Evolutionary conservation across 1,140 invertebrate genomes (phyloP), one percentile per base, ranked within the genome.

Genomic region (Brachionus rubens): DNA sequence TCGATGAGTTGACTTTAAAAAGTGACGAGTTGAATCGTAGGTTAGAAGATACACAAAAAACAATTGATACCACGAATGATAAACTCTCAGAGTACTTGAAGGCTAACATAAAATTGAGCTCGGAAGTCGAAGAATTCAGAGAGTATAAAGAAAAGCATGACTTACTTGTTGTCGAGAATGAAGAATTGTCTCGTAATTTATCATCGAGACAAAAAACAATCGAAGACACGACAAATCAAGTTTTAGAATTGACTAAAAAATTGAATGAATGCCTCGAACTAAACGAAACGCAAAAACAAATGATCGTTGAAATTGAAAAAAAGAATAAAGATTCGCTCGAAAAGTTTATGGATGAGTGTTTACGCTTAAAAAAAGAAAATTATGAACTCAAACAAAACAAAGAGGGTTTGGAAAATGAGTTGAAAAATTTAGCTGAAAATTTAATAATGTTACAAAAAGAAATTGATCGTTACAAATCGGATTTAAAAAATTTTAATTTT

Each of bases 401-500:
- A 16, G 54, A 59, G 21, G 19, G 26, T 16, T 16, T 59, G 30
- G 54, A 59, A 28, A 16, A 1, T 7, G 59, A 65, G 30, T 24
- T 43, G 7, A 65, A 43, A 43, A 65, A 24, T 9, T 24, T 43
- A n/a, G 24, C 36, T 36, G 59, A 65, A 14, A 46, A 19, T 24
- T 19, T 65, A 12, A 65, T 43, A 9, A 26, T 24, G 19, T 26
- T 43, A 4, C 33, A 65, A 65, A 65, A 65, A 36, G 59, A 65
- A 3, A 21, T 65, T 0, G 59, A 65, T 9, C 16, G 59, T 2
- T 43, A 65, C 16, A 65, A 65, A 41, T 65, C 40, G 1, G 59
- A 65, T 26, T 26, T 65, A n/a, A 65, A 65, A 43, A 65, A 65
- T 65, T 65, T 65, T 41, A 65, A 65, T 65, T 65, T 65, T 24